Conservation (phyloP, 2,797 vertebrate genomes). For the Enteromius radiatus region DNA sequence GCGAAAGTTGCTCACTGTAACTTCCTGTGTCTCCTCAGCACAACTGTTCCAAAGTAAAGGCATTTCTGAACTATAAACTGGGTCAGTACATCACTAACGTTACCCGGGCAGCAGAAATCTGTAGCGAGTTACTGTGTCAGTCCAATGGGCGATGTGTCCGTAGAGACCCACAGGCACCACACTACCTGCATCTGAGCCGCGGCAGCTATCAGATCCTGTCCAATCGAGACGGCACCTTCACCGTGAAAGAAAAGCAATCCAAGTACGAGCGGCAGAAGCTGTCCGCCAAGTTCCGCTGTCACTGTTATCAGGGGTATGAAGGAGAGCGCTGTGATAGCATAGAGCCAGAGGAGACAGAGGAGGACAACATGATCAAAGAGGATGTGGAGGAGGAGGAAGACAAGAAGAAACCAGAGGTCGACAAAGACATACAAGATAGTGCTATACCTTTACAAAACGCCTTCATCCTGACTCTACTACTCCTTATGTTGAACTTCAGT, state of each 20-base stretch:
- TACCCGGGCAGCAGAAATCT: conserved; percentile 78
- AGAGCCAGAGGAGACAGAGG: conserved; percentile 67
- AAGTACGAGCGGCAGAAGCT: conserved; percentile 70
- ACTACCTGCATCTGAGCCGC: conserved; percentile 80
- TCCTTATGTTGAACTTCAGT: conserved; percentile 65
- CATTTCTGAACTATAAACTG: conserved; percentile 74
- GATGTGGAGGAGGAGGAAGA: conserved; percentile 51
- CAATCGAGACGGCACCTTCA: conserved; percentile 68
- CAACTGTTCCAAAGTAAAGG: conserved; percentile 79
- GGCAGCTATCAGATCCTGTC: conserved; percentile 71
- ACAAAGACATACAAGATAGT: conserved; percentile 4
- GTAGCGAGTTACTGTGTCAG: conserved; percentile 78
- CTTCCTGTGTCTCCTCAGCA: conserved; percentile 66
- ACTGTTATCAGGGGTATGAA: conserved; percentile 81
- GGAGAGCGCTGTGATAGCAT: conserved; percentile 75
- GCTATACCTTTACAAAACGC: conserved; percentile 41
- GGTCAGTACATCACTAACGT: conserved; percentile 80
- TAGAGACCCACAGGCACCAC: conserved; percentile 66
- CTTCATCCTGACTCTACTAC: conserved; percentile 47
- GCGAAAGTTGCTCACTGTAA: neutral
- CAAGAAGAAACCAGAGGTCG: conserved; percentile 60
- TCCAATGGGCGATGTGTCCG: conserved; percentile 74
- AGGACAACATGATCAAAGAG: conserved; percentile 56
- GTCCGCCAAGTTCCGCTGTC: conserved; percentile 76
- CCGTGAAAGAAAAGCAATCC: conserved; percentile 72